phyloP scores from a whole-genome alignment of 2,888 invertebrate genomes.

The Cheilosia impressa region DNA sequence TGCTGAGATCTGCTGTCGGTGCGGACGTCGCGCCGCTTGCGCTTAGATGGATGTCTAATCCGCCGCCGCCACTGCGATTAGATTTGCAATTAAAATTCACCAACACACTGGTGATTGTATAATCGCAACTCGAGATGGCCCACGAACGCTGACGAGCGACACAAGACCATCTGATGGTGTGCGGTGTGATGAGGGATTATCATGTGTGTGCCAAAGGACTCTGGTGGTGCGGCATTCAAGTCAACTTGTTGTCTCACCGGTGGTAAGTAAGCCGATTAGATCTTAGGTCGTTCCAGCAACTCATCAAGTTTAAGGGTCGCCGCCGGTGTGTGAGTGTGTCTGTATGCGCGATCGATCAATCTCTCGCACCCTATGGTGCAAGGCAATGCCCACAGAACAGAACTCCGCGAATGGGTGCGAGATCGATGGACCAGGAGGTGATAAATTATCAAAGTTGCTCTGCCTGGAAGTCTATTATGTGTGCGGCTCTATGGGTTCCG shows the following conservation, averaged over 20 bases:
- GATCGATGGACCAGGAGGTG: conserved; percentile 28
- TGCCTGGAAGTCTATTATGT: conserved; percentile 40
- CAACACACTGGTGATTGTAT: conserved; percentile 38
- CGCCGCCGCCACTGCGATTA: conserved; percentile 50
- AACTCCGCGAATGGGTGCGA: no score
- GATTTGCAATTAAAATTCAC: conserved; percentile 70
- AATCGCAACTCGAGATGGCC: conserved; percentile 55
- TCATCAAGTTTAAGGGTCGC: conserved; percentile 28
- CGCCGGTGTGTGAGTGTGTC: background rate
- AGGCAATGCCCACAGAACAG: conserved; percentile 32
- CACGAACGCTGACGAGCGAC: conserved; percentile 30
- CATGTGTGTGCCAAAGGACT: conserved; percentile 29
- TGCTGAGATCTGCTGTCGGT: conserved; percentile 28
- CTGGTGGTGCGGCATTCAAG: conserved; percentile 6
- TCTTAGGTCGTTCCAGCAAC: conserved; percentile 51
- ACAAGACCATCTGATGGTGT: background rate
- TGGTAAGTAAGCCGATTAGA: conserved; percentile 55
- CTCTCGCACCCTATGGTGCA: conserved; percentile 26
- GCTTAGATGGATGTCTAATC: conserved; percentile 43
- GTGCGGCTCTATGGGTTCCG: conserved; percentile 4
- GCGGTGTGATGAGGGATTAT: conserved; percentile 42
- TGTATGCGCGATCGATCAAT: conserved; percentile 35
- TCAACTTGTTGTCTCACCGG: conserved; percentile 25
- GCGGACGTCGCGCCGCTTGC: conserved; percentile 2
- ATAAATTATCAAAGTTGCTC: conserved; percentile 49